These are phyloP conservation scores for Nymphalis c-album DNA, from an alignment of 2,888 invertebrate species.

Conservation along the genomic window DNA sequence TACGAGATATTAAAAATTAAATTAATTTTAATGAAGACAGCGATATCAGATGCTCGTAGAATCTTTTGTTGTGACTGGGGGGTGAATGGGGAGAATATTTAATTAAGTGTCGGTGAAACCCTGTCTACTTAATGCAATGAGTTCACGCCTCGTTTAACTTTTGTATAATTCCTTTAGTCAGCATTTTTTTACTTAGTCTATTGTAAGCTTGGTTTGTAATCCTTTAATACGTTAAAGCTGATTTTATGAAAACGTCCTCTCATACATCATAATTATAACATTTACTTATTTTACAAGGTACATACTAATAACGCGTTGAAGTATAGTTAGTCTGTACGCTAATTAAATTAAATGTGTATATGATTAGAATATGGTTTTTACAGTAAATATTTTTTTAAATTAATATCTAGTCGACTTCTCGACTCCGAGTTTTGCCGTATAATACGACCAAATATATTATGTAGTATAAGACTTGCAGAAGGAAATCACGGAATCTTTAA, in stretches of 20 bases:
- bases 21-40: slow-evolving; percentile 71
- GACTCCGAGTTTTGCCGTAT: no score
- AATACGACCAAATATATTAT: no score
- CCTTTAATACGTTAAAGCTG: slow-evolving; percentile 4
- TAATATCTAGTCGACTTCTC: no score
- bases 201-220: slow-evolving; percentile 45
- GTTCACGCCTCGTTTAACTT: slow-evolving; percentile 79
- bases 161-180: slow-evolving; percentile 78
- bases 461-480: no score
- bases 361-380: no score
- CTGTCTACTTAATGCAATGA: slow-evolving; percentile 78
- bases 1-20: slow-evolving; percentile 66
- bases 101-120: slow-evolving; percentile 79
- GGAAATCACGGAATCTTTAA: no score
- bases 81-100: slow-evolving; percentile 68
- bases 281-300: no score
- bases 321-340: no score
- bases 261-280: background rate
- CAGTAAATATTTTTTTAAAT: no score
- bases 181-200: slow-evolving; percentile 71
- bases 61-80: slow-evolving; percentile 76
- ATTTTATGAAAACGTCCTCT: background rate
- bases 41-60: slow-evolving; percentile 56
- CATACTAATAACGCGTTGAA: no score
- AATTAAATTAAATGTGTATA: no score